Base-by-base conservation (phyloP, 2,797 vertebrate genomes). In the Oceanodroma leucorhoa region DNA sequence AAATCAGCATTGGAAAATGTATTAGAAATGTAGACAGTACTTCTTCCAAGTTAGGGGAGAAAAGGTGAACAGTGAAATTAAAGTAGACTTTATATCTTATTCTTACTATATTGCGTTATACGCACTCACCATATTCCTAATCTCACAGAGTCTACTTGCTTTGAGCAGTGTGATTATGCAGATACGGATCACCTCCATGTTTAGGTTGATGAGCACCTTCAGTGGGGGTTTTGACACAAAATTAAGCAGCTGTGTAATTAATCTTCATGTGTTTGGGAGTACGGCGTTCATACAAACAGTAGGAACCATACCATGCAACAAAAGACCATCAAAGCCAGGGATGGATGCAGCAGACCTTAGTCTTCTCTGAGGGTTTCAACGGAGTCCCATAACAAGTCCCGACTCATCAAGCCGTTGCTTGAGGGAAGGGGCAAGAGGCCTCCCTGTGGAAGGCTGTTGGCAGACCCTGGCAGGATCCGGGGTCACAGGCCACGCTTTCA, bases 61-160 rank as follows among this genome's bases (percentile, higher is more conserved):
- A 48, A 41, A 61, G 48, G 24, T 43, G 64, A 15, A 17, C 6
- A 54, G 41, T n/a, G 57, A 32, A 57, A 75, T 10, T 2, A 15
- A 32, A 70, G 46, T 8, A 62, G 43, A 48, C 20, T 62, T 58
- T 14, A 1, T 10, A 24, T 43, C 54, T 69, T 40, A 9, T 38
- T 78, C 22, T 26, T n/a, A 5, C 20, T 64, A 10, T 9, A 3
- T 4, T 13, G n/a, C 0, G 1, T 23, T 34, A 1, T 2, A 5
- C 0, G 0, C 40, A 6, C n/a, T 41, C 38, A 30, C 29, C 20
- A 7, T 17, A 32, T 6, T 41, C 15, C 43, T 34, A 38, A 20
- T 34, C 48, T 64, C 80, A 41, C 5, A 19, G n/a, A 64, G 17
- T 6, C 21, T 50, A 17, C 34, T 53, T 54, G 20, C 58, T 58